Percentiles rank a stretch among this genome's conserved stretches.
These are phyloP conservation scores for Neogobius melanostomus DNA, from an alignment of 2,113 vertebrate species.

Conservation along the genomic window DNA sequence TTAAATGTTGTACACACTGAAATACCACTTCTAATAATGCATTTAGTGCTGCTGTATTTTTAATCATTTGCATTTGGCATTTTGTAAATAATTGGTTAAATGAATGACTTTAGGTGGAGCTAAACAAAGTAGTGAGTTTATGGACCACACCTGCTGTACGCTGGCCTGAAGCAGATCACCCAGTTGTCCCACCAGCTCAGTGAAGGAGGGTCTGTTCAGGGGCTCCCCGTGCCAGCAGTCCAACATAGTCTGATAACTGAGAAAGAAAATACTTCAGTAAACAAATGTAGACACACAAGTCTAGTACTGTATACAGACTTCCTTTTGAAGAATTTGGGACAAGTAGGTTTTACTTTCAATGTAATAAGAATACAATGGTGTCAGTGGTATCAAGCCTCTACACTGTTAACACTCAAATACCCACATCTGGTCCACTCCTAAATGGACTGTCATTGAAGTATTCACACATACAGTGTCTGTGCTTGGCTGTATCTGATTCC, in stretches of 20 bases:
- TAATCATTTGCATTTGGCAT: no score
- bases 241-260: conserved; percentile 91
- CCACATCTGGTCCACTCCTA: conserved; percentile 35
- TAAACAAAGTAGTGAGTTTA: background rate
- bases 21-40: no score
- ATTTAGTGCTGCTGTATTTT: no score
- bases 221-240: conserved; percentile 89
- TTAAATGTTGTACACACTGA: background rate
- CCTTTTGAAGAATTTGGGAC: no score
- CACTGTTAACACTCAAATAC: conserved; percentile 10
- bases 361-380: background rate
- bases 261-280: conserved; percentile 19
- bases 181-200: conserved; percentile 85
- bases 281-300: background rate
- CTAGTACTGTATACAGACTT: background rate
- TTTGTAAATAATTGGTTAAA: no score
- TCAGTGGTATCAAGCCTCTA: background rate
- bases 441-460: conserved; percentile 21
- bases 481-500: conserved; percentile 40
- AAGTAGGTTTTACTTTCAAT: background rate
- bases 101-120: no score
- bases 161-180: conserved; percentile 94
- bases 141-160: conserved; percentile 85
- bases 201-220: conserved; percentile 85
- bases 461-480: conserved; percentile 15